Base-by-base conservation (phyloP, 35 echinoderm and acorn worm genomes). In the Eucidaris tribuloides region DNA sequence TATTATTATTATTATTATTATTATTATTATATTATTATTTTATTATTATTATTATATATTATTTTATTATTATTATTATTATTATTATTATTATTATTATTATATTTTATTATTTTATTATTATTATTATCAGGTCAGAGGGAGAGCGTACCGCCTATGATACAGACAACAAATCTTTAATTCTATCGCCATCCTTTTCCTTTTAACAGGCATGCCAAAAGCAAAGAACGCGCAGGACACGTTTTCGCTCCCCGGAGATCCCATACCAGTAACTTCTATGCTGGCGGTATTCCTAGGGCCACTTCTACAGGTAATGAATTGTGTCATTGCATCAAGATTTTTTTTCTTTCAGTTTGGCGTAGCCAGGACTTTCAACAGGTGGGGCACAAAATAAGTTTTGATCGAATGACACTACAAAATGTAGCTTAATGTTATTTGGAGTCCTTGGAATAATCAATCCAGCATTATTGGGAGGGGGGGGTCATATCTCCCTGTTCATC, bases 221-320 rank as follows among this genome's bases (percentile, higher is more conserved):
- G 68, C n/a, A n/a, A n/a, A n/a, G n/a, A n/a, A n/a, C n/a, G n/a
- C n/a, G 19, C 68, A 33, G 24, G 61, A 64, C 30, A 36, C 68
- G 0, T 4, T 19, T 7, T 43, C 44, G 14, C 35, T 42, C 68
- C 68, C 68, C 14, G 44, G 68, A 44, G 68, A 74, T 40, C 68
- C 25, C 25, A 33, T 17, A 20, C 34, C 2, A 41, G 35, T 38
- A 74, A 41, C 68, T 74, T 74, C 40, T 24, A 42, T 33, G 68
- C 68, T 74, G 68, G 68, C 24, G 68, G 68, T 5, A 74, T 74
- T 35, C 68, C 68, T 44, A 33, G 68, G 38, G 68, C 68, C 15
- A 42, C 68, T 44, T n/a, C 35, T 74, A 41, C 68, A 44, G 18
- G 28, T 52, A n/a, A 52, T 9, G 9, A 11, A 52, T n/a, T 11